Conservation (phyloP, 1,140 invertebrate species). For the Phymorhynchus buccinoides region DNA sequence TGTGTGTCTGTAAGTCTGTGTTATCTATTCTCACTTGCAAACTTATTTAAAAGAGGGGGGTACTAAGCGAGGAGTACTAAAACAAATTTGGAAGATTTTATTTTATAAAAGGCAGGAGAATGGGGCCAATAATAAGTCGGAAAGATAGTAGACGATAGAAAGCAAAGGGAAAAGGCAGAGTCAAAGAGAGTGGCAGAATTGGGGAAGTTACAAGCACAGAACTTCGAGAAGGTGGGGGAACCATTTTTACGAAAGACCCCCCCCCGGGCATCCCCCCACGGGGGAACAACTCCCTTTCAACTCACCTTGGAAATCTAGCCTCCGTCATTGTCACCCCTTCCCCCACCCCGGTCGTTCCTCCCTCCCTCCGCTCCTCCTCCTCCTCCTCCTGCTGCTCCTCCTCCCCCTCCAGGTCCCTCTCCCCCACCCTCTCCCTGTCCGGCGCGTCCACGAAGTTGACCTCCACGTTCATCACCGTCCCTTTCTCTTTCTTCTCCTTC, state of each 20-base stretch:
- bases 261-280: too few relatives aligned
- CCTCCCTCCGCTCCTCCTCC: too few relatives aligned
- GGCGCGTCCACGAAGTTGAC: constrained; percentile 58
- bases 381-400: neutral
- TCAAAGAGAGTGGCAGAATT: too few relatives aligned
- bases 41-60: too few relatives aligned
- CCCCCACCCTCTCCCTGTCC: constrained; percentile 50
- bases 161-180: neutral
- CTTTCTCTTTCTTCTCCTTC: constrained; percentile 51
- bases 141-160: neutral
- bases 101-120: too few relatives aligned
- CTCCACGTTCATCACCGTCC: constrained; percentile 54
- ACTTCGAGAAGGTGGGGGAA: too few relatives aligned
- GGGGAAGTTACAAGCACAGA: too few relatives aligned
- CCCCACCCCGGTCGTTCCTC: neutral
- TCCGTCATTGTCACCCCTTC: neutral
- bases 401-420: constrained; percentile 42
- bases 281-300: neutral
- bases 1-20: too few relatives aligned
- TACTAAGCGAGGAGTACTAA: neutral
- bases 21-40: too few relatives aligned
- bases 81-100: neutral
- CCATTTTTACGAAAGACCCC: too few relatives aligned
- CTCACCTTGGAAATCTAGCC: neutral
- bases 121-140: too few relatives aligned